Conservation (phyloP, 2,797 vertebrate genomes). For the Falco concolor region DNA sequence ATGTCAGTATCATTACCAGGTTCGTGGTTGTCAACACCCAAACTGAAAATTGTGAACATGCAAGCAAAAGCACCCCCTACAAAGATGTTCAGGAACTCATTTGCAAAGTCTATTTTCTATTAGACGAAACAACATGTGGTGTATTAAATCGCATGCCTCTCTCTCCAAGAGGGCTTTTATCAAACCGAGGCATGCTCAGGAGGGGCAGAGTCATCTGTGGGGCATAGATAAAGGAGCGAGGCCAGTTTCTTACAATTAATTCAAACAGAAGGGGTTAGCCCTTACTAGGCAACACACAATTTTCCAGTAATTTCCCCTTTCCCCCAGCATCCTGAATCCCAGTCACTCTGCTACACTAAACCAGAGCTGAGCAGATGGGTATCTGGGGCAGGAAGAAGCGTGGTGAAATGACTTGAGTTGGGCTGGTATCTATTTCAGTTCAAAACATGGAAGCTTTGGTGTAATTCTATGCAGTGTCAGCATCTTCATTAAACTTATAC, state of each 20-base stretch:
- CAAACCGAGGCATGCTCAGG: background rate
- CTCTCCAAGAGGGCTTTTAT: background rate
- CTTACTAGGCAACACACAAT: background rate
- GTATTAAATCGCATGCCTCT: background rate
- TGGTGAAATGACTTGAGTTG: fast-evolving
- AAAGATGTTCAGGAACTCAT: background rate
- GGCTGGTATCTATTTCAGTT: background rate
- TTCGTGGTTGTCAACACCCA: background rate
- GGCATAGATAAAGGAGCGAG: background rate
- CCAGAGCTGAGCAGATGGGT: background rate
- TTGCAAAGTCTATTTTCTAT: background rate
- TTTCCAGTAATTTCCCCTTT: background rate
- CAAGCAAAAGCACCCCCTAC: background rate
- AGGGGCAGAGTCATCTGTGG: background rate
- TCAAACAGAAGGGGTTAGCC: background rate
- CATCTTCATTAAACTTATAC: background rate
- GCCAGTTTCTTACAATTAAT: background rate
- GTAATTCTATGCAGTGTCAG: fast-evolving
- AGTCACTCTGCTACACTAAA: background rate
- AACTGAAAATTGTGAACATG: background rate
- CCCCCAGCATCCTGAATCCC: background rate
- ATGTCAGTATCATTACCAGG: background rate
- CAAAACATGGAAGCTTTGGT: background rate
- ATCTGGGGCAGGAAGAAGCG: background rate
- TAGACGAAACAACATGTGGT: background rate